These are phyloP conservation scores for Heterodera schachtii DNA, from an alignment of 1,140 invertebrate species.

Conservation along the genomic window DNA sequence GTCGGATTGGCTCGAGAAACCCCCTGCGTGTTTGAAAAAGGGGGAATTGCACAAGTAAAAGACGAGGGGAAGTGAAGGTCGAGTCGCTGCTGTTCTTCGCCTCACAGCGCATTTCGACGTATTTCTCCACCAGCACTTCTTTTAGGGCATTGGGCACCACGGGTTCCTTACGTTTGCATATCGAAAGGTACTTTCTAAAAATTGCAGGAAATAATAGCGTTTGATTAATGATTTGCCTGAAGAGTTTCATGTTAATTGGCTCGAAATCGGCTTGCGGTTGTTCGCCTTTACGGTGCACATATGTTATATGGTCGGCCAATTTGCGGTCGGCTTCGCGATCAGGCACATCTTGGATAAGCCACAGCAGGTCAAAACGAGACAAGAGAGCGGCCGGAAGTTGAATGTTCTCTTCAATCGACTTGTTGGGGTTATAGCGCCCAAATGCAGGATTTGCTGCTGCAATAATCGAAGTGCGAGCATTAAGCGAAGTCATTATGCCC, in stretches of 20 bases:
- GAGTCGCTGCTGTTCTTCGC: constrained; percentile 85
- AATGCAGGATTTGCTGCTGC: constrained; percentile 98
- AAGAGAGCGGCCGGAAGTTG: constrained; percentile 94
- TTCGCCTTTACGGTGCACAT: constrained; percentile 87
- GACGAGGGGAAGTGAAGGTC: constrained; percentile 91
- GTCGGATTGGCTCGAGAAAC: too few species aligned
- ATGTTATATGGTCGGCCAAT: constrained; percentile 94
- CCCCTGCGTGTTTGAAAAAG: not conserved
- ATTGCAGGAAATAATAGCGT: not conserved
- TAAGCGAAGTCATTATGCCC: constrained; percentile 94
- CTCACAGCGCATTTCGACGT: constrained; percentile 89
- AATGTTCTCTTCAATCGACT: constrained; percentile 93
- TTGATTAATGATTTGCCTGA: constrained; percentile 71
- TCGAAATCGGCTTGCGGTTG: constrained; percentile 75
- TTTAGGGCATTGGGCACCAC: constrained; percentile 81
- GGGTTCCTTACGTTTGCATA: constrained; percentile 87
- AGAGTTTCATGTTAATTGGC: constrained; percentile 87
- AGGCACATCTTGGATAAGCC: constrained; percentile 87
- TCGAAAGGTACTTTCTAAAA: constrained; percentile 76
- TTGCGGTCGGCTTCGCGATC: constrained; percentile 89
- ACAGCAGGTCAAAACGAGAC: constrained; percentile 94
- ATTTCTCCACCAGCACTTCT: constrained; percentile 88
- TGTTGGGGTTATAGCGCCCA: constrained; percentile 93
- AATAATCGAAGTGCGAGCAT: constrained; percentile 93
- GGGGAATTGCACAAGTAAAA: constrained; percentile 74